Evolutionary conservation across 2,797 vertebrate genomes (phyloP).

Genomic region (Diplodus puntazzo): DNA sequence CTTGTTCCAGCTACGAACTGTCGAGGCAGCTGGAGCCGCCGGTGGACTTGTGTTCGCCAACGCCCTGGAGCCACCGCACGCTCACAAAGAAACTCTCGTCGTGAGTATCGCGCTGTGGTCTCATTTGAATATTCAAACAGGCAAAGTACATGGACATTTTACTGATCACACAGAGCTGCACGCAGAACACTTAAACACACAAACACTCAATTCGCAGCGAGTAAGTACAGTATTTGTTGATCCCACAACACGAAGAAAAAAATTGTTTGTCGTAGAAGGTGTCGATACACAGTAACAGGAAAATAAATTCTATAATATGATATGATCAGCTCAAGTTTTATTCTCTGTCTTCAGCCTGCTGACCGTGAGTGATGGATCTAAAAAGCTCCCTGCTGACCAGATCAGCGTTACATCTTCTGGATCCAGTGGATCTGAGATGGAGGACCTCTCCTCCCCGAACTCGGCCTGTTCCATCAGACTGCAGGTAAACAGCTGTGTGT

Average conservation of each 20-base stretch:
- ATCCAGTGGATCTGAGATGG: slow-evolving; percentile 85
- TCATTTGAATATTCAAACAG: slow-evolving; percentile 35
- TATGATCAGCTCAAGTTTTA: neutral
- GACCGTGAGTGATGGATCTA: slow-evolving; percentile 71
- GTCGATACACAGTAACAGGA: neutral
- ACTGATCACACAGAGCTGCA: slow-evolving; percentile 8
- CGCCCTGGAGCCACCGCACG: slow-evolving; percentile 79
- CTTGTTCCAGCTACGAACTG: slow-evolving; percentile 83
- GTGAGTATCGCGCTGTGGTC: slow-evolving; percentile 75
- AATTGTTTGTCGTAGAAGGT: neutral
- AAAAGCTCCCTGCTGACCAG: slow-evolving; percentile 78
- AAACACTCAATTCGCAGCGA: too few species aligned
- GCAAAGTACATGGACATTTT: neutral
- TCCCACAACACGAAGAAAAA: neutral
- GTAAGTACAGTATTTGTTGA: too few species aligned
- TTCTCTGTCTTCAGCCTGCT: slow-evolving; percentile 74
- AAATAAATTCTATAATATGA: neutral
- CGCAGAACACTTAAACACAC: neutral
- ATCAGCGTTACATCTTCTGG: slow-evolving; percentile 83
- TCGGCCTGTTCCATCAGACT: slow-evolving; percentile 62
- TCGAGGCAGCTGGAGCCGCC: slow-evolving; percentile 89
- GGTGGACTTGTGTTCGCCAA: slow-evolving; percentile 84
- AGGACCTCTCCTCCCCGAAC: slow-evolving; percentile 69
- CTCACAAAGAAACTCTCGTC: slow-evolving; percentile 88
- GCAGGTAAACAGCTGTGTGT: slow-evolving; percentile 69